Evolutionary conservation across 2,113 vertebrate genomes (phyloP).

Genomic region (Myotis davidii): DNA sequence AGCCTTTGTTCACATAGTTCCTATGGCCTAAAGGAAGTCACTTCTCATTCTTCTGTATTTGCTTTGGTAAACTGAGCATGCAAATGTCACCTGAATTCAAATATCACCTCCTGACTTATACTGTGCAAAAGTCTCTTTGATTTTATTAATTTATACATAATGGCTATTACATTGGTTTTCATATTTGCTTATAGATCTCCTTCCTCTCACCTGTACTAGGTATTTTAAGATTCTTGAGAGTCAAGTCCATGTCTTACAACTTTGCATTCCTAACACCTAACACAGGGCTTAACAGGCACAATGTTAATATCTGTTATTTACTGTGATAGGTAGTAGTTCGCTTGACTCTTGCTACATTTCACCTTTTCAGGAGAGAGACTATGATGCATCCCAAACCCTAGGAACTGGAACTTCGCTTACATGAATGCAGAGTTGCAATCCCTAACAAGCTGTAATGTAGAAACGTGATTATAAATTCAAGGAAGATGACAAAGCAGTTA

Average conservation of each 20-base stretch:
- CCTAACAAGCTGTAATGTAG: not conserved
- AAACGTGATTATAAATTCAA: constrained; percentile 2
- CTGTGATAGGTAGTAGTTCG: not conserved
- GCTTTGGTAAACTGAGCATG: not conserved
- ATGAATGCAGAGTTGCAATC: not conserved
- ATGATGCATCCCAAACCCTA: not conserved
- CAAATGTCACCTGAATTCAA: constrained; percentile 14
- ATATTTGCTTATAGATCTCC: not conserved
- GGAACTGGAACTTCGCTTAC: not conserved
- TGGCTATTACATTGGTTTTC: not conserved
- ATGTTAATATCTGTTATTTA: not conserved
- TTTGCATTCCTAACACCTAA: not conserved
- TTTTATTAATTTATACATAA: not conserved
- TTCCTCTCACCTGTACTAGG: not conserved
- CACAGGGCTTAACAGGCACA: not conserved
- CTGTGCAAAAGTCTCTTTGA: not conserved
- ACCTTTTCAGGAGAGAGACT: not conserved
- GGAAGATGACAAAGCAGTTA: not conserved
- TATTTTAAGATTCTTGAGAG: not conserved
- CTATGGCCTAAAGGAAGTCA: not conserved
- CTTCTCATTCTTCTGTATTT: not conserved
- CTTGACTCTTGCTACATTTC: not conserved
- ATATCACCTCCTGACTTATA: not conserved
- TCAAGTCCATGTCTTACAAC: not conserved
- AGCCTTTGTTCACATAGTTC: not conserved